Evolutionary conservation across 2,888 invertebrate genomes (phyloP).

Genomic region (Piscicola geometra): DNA sequence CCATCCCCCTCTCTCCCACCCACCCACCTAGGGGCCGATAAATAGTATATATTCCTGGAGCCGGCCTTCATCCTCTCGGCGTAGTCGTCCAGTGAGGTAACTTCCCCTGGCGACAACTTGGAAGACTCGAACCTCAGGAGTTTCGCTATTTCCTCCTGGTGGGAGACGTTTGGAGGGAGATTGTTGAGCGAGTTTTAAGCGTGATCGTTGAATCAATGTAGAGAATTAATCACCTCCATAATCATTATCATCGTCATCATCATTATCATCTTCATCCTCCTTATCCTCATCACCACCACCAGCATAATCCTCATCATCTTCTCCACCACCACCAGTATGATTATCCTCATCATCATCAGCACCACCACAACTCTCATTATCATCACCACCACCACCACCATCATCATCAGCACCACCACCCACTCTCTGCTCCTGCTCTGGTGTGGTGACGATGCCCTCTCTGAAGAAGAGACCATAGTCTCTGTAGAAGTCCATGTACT

Average conservation of each 20-base stretch:
- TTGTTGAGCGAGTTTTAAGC: too few relatives aligned
- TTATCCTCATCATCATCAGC: constrained; percentile 18
- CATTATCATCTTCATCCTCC: constrained; percentile 24
- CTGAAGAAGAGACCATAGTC: constrained; percentile 89
- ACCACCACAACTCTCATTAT: background rate
- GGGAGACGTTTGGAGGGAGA: too few relatives aligned
- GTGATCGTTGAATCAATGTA: too few relatives aligned
- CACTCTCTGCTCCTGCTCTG: constrained; percentile 76
- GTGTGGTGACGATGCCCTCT: constrained; percentile 85
- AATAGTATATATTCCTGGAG: constrained; percentile 81
- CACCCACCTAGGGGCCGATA: constrained; percentile 80
- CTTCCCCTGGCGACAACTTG: constrained; percentile 66
- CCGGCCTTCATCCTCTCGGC: constrained; percentile 70
- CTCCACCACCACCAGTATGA: constrained; percentile 17
- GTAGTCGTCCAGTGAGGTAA: constrained; percentile 74
- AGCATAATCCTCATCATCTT: constrained; percentile 28
- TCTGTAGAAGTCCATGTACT: constrained; percentile 78
- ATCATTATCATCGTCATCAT: too few relatives aligned
- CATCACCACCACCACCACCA: constrained; percentile 8
- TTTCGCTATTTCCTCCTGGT: constrained; percentile 85
- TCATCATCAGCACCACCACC: constrained; percentile 27
- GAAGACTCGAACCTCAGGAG: constrained; percentile 88
- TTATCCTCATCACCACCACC: constrained; percentile 27
- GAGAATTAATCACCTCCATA: too few relatives aligned
- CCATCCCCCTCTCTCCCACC: background rate